These are phyloP conservation scores for Strigops habroptila DNA, from an alignment of 2,113 vertebrate genomes.

Conservation along the genomic window DNA sequence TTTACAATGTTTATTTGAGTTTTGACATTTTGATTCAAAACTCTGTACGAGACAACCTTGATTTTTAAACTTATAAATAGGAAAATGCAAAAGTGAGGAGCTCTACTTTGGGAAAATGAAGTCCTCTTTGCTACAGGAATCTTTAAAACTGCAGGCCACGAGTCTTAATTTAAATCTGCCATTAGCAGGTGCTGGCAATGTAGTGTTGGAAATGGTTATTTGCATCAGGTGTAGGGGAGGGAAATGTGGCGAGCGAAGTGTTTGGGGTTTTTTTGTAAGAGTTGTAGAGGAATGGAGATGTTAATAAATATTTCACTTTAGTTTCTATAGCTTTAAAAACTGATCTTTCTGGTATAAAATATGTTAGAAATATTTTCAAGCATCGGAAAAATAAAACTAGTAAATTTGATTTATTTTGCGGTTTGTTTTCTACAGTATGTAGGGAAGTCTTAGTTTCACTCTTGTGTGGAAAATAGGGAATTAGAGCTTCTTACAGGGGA, in stretches of 20 bases:
- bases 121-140: background rate
- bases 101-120: background rate
- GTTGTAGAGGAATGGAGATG: background rate
- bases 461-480: background rate
- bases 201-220: background rate
- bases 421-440: fast-evolving
- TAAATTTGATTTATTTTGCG: background rate
- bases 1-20: background rate
- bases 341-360: background rate
- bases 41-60: fast-evolving
- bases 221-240: background rate
- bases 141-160: background rate
- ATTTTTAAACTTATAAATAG: background rate
- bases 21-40: background rate
- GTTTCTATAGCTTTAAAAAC: background rate
- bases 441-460: background rate
- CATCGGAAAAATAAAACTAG: background rate
- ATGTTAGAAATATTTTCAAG: background rate
- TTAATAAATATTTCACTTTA: background rate
- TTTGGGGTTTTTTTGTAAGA: background rate
- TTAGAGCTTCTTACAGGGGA: background rate
- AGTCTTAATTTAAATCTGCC: background rate
- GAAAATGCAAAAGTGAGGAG: background rate
- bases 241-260: background rate
- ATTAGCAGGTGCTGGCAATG: background rate